Evolutionary conservation across 2,797 vertebrate genomes (phyloP).

Genomic region (Scarus forsteni): DNA sequence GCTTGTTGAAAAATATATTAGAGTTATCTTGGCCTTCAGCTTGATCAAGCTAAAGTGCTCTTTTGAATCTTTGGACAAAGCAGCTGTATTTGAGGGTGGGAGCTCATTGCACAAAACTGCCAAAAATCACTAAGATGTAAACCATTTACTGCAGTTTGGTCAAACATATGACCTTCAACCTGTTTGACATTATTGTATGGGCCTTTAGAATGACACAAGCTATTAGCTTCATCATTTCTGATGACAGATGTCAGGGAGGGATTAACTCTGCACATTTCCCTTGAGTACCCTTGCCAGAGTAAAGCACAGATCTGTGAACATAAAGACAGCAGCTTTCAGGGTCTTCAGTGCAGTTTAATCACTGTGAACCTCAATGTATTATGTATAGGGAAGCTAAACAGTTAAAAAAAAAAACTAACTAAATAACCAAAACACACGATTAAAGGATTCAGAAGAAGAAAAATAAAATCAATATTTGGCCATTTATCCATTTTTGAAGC

Average conservation of each 20-base stretch:
- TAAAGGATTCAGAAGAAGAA: constrained; percentile 28
- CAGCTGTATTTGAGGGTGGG: background rate
- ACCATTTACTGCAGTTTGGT: background rate
- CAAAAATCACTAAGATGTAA: background rate
- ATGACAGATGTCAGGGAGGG: constrained; percentile 61
- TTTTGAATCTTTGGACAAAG: background rate
- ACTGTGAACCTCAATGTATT: constrained; percentile 8
- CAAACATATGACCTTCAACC: constrained; percentile 40
- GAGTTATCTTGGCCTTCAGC: background rate
- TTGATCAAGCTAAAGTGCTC: background rate
- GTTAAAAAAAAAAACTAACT: constrained; percentile 31
- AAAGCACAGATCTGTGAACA: constrained; percentile 19
- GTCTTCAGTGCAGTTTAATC: constrained; percentile 1
- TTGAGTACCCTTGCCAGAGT: constrained; percentile 36
- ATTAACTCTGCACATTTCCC: constrained; percentile 48
- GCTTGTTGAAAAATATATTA: background rate
- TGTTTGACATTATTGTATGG: constrained; percentile 24
- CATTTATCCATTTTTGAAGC: constrained; percentile 44
- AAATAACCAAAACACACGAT: constrained; percentile 4
- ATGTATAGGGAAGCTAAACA: constrained; percentile 8
- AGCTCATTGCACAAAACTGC: no score
- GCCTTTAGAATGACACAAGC: constrained; percentile 41
- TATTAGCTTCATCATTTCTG: constrained; percentile 62
- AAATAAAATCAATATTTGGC: constrained; percentile 35
- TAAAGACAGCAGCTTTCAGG: background rate